Percentiles rank a stretch among this genome's conserved stretches.
phyloP scores from a whole-genome alignment of 2,113 vertebrate species.

The Ophiodon elongatus region DNA sequence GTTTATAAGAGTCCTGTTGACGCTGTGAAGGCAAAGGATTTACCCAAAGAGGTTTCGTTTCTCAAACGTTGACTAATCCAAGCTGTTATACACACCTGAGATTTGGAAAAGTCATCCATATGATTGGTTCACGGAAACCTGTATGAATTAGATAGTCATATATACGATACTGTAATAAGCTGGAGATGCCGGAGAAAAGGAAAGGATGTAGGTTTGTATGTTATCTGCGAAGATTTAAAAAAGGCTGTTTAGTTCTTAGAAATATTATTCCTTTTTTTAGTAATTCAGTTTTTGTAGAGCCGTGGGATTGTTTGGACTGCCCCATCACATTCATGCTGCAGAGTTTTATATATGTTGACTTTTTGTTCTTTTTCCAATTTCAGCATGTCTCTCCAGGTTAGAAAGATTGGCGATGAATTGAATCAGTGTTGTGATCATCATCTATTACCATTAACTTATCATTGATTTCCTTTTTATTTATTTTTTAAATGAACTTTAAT shows the following conservation, averaged over 20 bases:
- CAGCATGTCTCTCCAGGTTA: slow-evolving; percentile 1
- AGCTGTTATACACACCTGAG: slow-evolving; percentile 7
- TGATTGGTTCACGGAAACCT: slow-evolving; percentile 8
- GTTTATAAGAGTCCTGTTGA: slow-evolving; percentile 29
- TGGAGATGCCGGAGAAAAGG: neutral
- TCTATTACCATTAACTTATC: slow-evolving; percentile 7
- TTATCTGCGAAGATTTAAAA: slow-evolving; percentile 5
- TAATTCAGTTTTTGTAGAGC: slow-evolving; percentile 7
- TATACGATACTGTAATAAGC: neutral
- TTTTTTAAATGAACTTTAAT: slow-evolving; percentile 2
- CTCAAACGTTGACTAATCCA: slow-evolving; percentile 25
- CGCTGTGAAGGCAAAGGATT: slow-evolving; percentile 37
- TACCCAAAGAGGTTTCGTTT: slow-evolving; percentile 30
- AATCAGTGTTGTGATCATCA: slow-evolving; percentile 10
- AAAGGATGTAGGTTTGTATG: slow-evolving; percentile 19
- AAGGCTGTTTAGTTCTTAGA: neutral
- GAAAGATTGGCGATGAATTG: slow-evolving; percentile 7
- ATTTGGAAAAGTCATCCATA: slow-evolving; percentile 39
- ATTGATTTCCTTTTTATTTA: neutral
- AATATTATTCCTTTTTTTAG: neutral
- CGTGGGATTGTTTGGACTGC: neutral
- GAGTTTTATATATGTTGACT: slow-evolving; percentile 28
- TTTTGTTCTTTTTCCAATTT: slow-evolving; percentile 31
- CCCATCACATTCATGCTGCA: neutral
- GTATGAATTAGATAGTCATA: neutral